Evolutionary conservation across 2,888 invertebrate species (phyloP), one percentile per base, ranked within the genome.

Genomic region (Macroteleia sp.): DNA sequence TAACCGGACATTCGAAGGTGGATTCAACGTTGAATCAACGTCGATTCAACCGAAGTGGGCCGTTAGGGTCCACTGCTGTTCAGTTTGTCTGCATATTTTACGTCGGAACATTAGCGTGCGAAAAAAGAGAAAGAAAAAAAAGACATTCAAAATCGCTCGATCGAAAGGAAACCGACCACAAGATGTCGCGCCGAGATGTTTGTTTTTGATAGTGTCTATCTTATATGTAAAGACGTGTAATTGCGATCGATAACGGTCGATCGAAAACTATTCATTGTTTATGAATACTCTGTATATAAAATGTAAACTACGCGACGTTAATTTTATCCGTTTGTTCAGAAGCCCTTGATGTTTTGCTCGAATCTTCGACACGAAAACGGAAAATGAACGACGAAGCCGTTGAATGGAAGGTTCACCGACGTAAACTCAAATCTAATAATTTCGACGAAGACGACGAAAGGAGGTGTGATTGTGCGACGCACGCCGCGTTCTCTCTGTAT

Each of bases 401-500:
- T 50, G 39, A 69, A 46, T 25, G 5, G 25, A 36, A 36, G 44
- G 30, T 67, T 67, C 28, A 69, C 41, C 32, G 3, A 20, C 28
- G 32, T 69, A 50, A 67, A 48, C 48, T 54, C 46, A 66, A 54
- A 48, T 44, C 25, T 62, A 28, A 36, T 56, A 16, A 44, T 30
- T 52, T 30, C 52, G 46, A 61, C 22, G 25, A 36, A 52, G 42
- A 57, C 48, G 54, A 61, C 34, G 46, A 41, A 70, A 52, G 22
- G 57, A 56, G 57, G 67, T 34, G 66, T 48, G 67, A 66, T 32
- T 64, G 62, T 50, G 73, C 39, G 61, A 70, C 28, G 54, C 64
- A 59, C 39, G 69, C 56, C 46, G 67, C 62, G 64, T 64, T 77
- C 59, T 77, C 59, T 69, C 54, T 77, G 74, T 75, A 75, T 62